phyloP scores from a whole-genome alignment of 1,140 invertebrate species.

The Anthonomus grandis region DNA sequence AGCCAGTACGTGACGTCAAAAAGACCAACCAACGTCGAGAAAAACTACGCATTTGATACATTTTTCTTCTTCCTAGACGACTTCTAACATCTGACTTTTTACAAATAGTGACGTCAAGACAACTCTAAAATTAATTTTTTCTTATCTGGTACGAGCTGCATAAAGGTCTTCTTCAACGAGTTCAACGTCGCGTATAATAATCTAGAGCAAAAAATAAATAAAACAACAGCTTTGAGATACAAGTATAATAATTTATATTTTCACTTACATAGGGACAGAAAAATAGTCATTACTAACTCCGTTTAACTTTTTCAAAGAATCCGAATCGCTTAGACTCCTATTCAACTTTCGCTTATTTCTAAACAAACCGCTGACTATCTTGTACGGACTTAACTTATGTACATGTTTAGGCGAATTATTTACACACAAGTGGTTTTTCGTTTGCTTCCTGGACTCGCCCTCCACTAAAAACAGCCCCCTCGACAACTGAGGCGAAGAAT shows the following conservation, averaged over 20 bases:
- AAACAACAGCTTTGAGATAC: too few relatives aligned
- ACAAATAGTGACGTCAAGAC: too few relatives aligned
- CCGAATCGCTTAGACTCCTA: constrained; percentile 34
- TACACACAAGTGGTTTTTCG: constrained; percentile 47
- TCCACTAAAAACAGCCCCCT: constrained; percentile 37
- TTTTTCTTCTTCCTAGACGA: too few relatives aligned
- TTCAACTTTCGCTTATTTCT: constrained; percentile 24
- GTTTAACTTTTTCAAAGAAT: constrained; percentile 13
- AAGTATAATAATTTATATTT: neutral
- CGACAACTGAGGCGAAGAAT: constrained; percentile 39
- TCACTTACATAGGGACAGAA: constrained; percentile 17
- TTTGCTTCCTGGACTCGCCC: constrained; percentile 15
- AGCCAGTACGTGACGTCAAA: too few relatives aligned
- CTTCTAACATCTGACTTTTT: too few relatives aligned
- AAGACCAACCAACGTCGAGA: too few relatives aligned
- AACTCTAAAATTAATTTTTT: too few relatives aligned
- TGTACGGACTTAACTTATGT: constrained; percentile 21
- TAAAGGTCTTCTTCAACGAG: too few relatives aligned
- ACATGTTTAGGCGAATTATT: neutral
- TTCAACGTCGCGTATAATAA: too few relatives aligned
- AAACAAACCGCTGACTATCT: constrained; percentile 24
- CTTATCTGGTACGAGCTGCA: too few relatives aligned
- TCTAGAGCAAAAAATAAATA: too few relatives aligned
- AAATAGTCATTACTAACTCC: constrained; percentile 16
- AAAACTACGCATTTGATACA: too few relatives aligned